Evolutionary conservation across 2,888 invertebrate species (phyloP), one percentile per base, ranked within the genome.

Genomic region (Apotomis capreana): DNA sequence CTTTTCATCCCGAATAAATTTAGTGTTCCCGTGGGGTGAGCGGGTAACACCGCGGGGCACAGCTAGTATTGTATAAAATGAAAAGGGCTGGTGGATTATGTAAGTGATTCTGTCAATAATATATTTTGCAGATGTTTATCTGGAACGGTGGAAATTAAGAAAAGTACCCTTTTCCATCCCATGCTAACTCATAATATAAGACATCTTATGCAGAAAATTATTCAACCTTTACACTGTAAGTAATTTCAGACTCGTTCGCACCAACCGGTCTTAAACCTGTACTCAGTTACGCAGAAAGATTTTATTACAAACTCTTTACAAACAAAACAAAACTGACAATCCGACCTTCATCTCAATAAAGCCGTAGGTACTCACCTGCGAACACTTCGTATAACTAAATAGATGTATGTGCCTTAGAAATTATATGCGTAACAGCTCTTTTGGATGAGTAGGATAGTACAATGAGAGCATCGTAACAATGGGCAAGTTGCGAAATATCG

Each of bases 281-380:
- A 61, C 51, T 61, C 57, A 68, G 67, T 68, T 52, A 61, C 61
- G 51, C 67, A 67, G 61, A 70, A 61, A 67, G 10, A 51, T 71
- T 71, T 61, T 68, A 68, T 62, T 61, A 55, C 49, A 44, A 67
- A 61, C 60, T 49, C 57, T 65, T 60, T 61, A 51, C 63, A 69
- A 73, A 65, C 64, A 74, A 69, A 74, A 71, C 74, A 71, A 69
- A 62, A 65, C 67, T 52, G 65, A 52, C 62, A 60, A 63, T 36
- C 62, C 70, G 76, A 74, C 76, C 74, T 76, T 76, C 74, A 73
- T 74, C 74, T 75, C 71, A 72, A 74, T 69, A 65, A 57, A 67
- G 15, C 58, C 44, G 54, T n/a, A n/a, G n/a, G n/a, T 63, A 64
- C 68, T 68, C 74, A 74, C 74, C 72, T 74, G 75, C 73, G 68